Conservation (phyloP, 2,797 vertebrate genomes). For the Eulemur mongoz region DNA sequence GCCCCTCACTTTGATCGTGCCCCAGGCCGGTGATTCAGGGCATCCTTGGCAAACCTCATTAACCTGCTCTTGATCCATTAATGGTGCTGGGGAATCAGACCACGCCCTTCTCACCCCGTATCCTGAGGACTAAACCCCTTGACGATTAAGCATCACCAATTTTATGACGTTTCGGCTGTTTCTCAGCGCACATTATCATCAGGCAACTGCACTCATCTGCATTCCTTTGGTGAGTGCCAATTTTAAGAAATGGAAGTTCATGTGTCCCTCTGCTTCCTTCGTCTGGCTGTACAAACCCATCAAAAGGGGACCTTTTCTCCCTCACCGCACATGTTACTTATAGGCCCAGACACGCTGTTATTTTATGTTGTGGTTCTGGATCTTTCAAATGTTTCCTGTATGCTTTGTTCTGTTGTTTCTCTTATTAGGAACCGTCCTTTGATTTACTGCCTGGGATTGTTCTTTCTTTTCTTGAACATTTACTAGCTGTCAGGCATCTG, state of each 20-base stretch:
- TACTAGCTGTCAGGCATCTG: conserved; percentile 69
- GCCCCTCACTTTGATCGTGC: conserved; percentile 17
- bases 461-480: conserved; percentile 66
- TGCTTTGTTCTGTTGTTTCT: conserved; percentile 71
- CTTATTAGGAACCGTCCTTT: conserved; percentile 63
- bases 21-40: background rate
- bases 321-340: conserved; percentile 57
- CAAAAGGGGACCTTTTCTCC: background rate
- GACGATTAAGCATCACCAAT: background rate
- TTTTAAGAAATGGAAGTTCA: conserved; percentile 1
- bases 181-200: background rate
- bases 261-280: conserved; percentile 30
- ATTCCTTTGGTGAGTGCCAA: background rate
- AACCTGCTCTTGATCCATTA: background rate
- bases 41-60: background rate
- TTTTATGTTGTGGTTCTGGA: conserved; percentile 63
- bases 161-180: background rate
- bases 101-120: background rate
- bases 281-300: conserved; percentile 69
- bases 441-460: conserved; percentile 66
- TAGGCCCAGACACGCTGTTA: conserved; percentile 66
- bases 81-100: background rate
- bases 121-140: background rate
- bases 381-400: conserved; percentile 62
- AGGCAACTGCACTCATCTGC: background rate